phyloP scores from a whole-genome alignment of 2,113 vertebrate genomes.

The Gnathonemus longibarbis region DNA sequence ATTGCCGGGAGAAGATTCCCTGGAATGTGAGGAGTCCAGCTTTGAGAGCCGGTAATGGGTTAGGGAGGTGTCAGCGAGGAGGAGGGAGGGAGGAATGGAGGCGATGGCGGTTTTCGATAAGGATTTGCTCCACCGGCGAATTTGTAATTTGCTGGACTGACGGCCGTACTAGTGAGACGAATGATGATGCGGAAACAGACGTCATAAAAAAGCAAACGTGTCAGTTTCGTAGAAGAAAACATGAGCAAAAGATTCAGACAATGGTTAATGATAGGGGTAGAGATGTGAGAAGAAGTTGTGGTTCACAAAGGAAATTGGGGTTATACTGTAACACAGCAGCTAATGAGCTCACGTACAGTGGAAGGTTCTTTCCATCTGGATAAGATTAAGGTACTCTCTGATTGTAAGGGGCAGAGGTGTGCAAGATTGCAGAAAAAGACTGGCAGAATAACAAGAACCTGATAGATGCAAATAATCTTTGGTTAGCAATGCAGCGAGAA shows the following conservation, averaged over 20 bases:
- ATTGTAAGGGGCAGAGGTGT: background rate
- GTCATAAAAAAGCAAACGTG: background rate
- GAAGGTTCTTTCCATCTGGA: background rate
- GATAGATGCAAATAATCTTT: background rate
- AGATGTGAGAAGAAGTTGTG: background rate
- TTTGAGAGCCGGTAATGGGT: background rate
- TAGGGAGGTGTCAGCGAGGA: background rate
- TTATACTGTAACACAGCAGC: background rate
- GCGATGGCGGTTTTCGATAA: background rate
- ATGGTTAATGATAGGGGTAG: background rate
- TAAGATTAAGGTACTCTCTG: background rate
- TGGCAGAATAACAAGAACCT: background rate
- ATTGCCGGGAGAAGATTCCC: background rate
- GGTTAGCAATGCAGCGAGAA: background rate
- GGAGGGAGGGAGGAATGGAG: background rate
- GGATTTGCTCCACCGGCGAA: background rate
- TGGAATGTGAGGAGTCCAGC: background rate
- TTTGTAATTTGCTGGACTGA: constrained; percentile 6
- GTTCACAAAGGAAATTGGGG: background rate
- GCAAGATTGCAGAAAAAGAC: background rate
- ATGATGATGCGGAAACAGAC: background rate
- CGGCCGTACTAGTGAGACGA: background rate
- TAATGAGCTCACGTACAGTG: background rate
- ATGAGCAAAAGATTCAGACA: background rate
- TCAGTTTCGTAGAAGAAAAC: background rate